phyloP scores from a whole-genome alignment of 2,113 vertebrate species.

The Bubo scandiacus region DNA sequence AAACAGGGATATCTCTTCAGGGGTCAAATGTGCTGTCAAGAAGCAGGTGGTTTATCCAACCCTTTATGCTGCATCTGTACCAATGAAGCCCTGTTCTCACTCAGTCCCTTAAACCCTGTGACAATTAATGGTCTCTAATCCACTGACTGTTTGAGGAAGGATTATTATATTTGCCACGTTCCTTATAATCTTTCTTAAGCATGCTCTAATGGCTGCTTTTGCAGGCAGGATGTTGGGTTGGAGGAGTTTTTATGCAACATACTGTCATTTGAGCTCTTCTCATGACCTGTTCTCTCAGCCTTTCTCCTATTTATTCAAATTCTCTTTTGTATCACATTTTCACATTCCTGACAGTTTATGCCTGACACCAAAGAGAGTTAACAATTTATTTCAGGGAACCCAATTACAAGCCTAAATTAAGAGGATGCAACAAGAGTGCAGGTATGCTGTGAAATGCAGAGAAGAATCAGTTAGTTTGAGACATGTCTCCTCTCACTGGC shows the following conservation, averaged over 20 bases:
- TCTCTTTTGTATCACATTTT: not conserved
- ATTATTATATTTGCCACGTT: not conserved
- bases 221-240: not conserved
- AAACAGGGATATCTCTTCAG: not conserved
- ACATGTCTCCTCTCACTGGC: not conserved
- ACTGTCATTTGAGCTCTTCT: not conserved
- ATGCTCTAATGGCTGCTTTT: not conserved
- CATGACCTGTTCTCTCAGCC: not conserved
- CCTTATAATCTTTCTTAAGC: constrained; percentile 15
- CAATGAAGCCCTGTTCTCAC: not conserved
- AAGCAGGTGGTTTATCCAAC: not conserved
- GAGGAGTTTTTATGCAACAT: not conserved
- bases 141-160: not conserved
- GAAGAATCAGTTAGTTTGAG: not conserved
- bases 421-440: not conserved
- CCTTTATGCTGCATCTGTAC: not conserved
- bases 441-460: not conserved
- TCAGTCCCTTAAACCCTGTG: not conserved
- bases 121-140: constrained; percentile 36
- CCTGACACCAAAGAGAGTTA: not conserved
- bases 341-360: not conserved
- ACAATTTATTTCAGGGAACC: not conserved
- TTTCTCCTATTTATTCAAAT: constrained; percentile 8
- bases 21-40: not conserved
- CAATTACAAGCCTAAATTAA: constrained; percentile 12